Evolutionary conservation across 2,888 invertebrate genomes (phyloP), one percentile per base, ranked within the genome.

Genomic region (Microdon myrmicae): DNA sequence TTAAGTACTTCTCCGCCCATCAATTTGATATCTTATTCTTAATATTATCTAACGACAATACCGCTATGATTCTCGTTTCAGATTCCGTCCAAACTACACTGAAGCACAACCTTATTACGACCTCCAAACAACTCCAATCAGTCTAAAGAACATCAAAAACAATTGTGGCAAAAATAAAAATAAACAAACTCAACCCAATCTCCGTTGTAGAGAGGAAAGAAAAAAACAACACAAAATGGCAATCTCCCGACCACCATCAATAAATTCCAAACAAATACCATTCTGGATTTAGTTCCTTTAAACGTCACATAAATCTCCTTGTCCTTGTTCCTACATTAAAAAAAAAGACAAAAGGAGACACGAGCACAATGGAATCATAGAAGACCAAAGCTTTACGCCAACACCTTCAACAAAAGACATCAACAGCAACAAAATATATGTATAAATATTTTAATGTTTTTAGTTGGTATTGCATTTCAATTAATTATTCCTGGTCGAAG

Each of bases 151-250:
- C 35, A 34, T 16, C 16, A 8, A 20, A 44, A 28, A 22, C 23
- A 37, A 19, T 37, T 29, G 20, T 16, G 37, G 32, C 49, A 64
- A 47, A 38, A 43, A 20, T 26, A 35, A 58, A 64, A 64, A 58
- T 64, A 51, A 58, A 64, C 58, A 45, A 58, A n/a, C n/a, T n/a
- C 58, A 64, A 43, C 47, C 47, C 51, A 64, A 58, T 45, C n/a
- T n/a, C n/a, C n/a, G n/a, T n/a, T n/a, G n/a, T n/a, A n/a, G n/a
- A n/a, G n/a, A n/a, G n/a, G n/a, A n/a, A n/a, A n/a, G n/a, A n/a
- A n/a, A n/a, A n/a, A n/a, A n/a, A n/a, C n/a, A n/a, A n/a, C n/a
- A n/a, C n/a, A n/a, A n/a, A n/a, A n/a, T n/a, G n/a, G n/a, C n/a
- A n/a, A n/a, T n/a, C n/a, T n/a, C n/a, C n/a, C n/a, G n/a, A n/a